Conservation (phyloP, 2,113 vertebrate genomes). For the Ceyx cyanopectus region DNA sequence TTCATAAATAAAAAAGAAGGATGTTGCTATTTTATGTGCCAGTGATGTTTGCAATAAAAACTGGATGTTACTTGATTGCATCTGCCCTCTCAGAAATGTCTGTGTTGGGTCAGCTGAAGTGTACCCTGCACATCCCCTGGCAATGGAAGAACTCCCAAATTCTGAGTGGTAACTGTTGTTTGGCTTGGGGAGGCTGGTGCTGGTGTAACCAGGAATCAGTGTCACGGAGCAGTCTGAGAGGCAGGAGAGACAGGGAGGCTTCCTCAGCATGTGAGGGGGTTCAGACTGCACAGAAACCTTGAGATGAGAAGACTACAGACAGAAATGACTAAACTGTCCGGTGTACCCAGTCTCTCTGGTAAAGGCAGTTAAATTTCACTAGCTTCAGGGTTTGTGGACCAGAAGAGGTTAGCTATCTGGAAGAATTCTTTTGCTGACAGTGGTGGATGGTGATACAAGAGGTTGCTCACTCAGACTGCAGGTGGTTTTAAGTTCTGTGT, state of each 20-base stretch:
- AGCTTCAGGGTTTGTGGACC: constrained; percentile 34
- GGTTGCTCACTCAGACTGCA: background rate
- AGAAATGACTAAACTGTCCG: constrained; percentile 7
- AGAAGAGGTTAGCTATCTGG: too few species aligned
- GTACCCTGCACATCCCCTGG: background rate
- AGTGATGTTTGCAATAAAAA: background rate
- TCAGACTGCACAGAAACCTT: constrained; percentile 30
- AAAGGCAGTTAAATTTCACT: constrained; percentile 67
- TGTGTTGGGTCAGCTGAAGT: background rate
- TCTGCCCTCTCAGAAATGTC: background rate
- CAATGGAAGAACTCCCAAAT: background rate
- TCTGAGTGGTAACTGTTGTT: background rate
- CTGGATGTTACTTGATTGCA: fast-evolving
- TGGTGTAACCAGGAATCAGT: constrained; percentile 29
- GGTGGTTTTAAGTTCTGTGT: background rate
- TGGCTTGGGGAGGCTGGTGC: constrained; percentile 17
- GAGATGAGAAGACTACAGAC: constrained; percentile 17
- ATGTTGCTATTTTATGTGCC: background rate
- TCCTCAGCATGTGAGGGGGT: background rate
- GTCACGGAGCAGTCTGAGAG: background rate
- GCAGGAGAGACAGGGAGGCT: constrained; percentile 19
- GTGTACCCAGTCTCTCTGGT: constrained; percentile 46
- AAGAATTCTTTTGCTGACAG: background rate
- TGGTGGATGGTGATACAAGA: background rate
- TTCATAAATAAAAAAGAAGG: background rate